Evolutionary conservation across 2,888 invertebrate genomes (phyloP), one percentile per base, ranked within the genome.

Genomic region (Amiota communis): DNA sequence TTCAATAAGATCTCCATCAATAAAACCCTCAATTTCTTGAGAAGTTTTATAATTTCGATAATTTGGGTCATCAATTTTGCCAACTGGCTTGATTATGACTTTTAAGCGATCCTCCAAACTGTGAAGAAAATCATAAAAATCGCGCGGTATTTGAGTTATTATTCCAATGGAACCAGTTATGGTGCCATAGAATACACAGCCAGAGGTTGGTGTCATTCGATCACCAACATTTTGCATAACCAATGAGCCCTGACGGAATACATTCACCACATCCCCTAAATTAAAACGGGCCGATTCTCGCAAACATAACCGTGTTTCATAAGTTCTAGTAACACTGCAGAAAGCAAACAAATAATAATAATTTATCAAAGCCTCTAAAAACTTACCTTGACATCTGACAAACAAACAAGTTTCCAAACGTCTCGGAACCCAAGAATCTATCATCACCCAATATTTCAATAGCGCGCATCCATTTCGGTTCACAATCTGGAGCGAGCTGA

Each of bases 391-490:
- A 98, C 87, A 98, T 98, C 87, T 98, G 98, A 87, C 98, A 98
- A 1, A 98, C 97, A 88, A 98, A 98, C 68, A 99, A 91, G 91
- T 99, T 99, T 85, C 94, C 96, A 78, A 95, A 95, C 87, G 98
- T 98, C 90, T 99, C 99, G 0, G 98, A 96, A 1, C 98, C 99
- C 13, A 99, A 91, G 91, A 98, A 98, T 0, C 97, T 97, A 87
- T 99, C 99, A 87, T 99, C 98, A 87, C 99, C 99, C 23, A 98
- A 90, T 84, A 99, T 98, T 90, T 99, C 99, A 12, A 99, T 93
- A 0, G 98, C 95, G 0, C 98, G 97, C 96, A 98, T 98, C 99
- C 99, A 99, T 89, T 98, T 98, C 0, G 98, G 98, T 87, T 96
- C 96, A 89, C 97, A 97, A 91, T 99, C 98, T 65, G 98, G 92